Conservation (phyloP, 2,888 invertebrate species). For the Andrena praecox region DNA sequence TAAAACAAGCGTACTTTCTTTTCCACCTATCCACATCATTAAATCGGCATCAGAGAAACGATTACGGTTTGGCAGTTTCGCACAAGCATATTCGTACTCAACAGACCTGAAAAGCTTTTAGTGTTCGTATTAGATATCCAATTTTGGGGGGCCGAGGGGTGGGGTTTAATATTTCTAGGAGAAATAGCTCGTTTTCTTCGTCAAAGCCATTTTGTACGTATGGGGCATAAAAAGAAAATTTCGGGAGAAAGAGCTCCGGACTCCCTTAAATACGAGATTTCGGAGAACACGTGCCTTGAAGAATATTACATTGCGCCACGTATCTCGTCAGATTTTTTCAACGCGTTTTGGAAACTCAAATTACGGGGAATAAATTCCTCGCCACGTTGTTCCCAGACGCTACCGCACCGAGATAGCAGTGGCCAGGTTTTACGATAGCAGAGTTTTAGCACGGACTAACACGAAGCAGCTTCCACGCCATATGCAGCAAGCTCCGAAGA, state of each 20-base stretch:
- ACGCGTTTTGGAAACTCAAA: constrained; percentile 40
- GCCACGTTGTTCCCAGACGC: constrained; percentile 25
- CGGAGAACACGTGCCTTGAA: not conserved
- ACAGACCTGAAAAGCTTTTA: no score
- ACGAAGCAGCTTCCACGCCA: constrained; percentile 20
- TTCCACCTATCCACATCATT: no score
- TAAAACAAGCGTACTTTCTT: no score
- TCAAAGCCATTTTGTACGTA: not conserved
- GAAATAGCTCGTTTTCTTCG: not conserved
- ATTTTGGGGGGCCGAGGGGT: no score
- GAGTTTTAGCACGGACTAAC: constrained; percentile 38
- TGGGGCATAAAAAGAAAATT: not conserved
- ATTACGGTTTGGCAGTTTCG: no score
- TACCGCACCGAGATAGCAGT: constrained; percentile 27
- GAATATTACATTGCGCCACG: constrained; percentile 9
- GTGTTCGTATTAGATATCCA: no score
- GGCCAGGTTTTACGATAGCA: constrained; percentile 37
- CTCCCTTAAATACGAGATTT: not conserved
- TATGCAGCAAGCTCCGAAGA: constrained; percentile 25
- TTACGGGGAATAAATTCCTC: constrained; percentile 48
- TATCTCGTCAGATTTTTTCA: constrained; percentile 20
- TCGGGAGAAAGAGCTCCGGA: not conserved
- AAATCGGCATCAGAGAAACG: no score
- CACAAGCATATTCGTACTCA: no score
- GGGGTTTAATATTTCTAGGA: no score